A percentile compares a stretch with the other conserved stretches of the same genome.
phyloP scores from a whole-genome alignment of 2,888 invertebrate species.

The Terebella lapidaria region DNA sequence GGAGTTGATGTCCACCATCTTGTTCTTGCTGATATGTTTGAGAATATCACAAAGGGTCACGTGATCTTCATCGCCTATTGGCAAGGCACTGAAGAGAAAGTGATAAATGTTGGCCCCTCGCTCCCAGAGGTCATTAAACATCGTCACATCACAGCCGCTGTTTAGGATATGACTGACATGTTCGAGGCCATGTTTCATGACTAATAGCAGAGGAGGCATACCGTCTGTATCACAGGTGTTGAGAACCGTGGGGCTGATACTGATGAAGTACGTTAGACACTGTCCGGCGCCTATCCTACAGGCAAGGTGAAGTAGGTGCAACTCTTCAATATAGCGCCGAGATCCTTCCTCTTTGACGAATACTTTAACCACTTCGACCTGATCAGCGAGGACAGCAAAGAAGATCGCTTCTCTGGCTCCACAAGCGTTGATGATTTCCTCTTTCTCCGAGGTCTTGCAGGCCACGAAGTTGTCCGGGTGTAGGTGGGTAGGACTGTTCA shows the following conservation, averaged over 20 bases:
- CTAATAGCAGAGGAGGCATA: constrained; percentile 16
- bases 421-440: constrained; percentile 11
- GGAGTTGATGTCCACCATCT: constrained; percentile 6
- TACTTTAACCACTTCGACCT: constrained; percentile 7
- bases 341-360: not conserved
- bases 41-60: not conserved
- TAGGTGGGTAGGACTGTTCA: constrained; percentile 10
- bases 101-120: constrained; percentile 15
- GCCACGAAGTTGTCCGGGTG: constrained; percentile 5
- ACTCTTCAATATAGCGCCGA: not conserved
- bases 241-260: constrained; percentile 10
- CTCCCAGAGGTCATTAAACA: constrained; percentile 9
- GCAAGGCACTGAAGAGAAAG: constrained; percentile 14
- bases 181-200: constrained; percentile 14
- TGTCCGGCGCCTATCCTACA: constrained; percentile 16
- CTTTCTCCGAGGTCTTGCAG: not conserved
- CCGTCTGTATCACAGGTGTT: constrained; percentile 16
- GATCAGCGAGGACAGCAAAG: constrained; percentile 16
- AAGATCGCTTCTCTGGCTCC: constrained; percentile 16
- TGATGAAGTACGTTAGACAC: constrained; percentile 15
- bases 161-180: constrained; percentile 9
- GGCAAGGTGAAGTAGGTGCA: constrained; percentile 14
- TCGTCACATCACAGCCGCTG: constrained; percentile 3
- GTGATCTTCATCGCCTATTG: constrained; percentile 1
- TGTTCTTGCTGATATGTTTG: not conserved